A percentile compares a stretch with the other conserved stretches of the same genome.
Conservation (phyloP, 2,797 vertebrate species). For the Anomalospiza imberbis region DNA sequence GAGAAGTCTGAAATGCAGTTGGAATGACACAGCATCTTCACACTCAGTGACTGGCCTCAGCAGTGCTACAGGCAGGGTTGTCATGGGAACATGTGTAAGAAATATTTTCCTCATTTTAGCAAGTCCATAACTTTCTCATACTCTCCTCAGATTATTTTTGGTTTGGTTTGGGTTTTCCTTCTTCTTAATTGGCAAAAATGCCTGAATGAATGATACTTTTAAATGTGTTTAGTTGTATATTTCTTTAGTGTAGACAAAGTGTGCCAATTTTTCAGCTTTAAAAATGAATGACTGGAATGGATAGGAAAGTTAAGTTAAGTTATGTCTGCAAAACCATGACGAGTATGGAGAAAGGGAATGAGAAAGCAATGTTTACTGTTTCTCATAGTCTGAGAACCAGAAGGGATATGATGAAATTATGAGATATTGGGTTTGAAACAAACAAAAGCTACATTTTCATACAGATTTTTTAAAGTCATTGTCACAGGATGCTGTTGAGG, state of each 20-base stretch:
- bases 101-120: neutral
- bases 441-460: neutral
- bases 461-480: neutral
- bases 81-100: constrained; percentile 43
- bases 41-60: neutral
- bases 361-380: neutral
- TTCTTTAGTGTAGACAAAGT: neutral
- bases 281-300: neutral
- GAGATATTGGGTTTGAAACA: neutral
- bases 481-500: neutral
- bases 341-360: neutral
- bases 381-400: neutral
- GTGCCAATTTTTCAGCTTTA: neutral
- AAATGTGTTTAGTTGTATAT: neutral
- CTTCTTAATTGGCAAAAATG: neutral
- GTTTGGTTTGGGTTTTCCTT: neutral
- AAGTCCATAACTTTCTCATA: neutral
- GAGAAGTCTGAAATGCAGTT: neutral
- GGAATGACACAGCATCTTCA: constrained; percentile 54
- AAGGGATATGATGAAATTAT: neutral
- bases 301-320: neutral
- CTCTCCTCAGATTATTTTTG: neutral
- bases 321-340: neutral
- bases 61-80: constrained; percentile 32
- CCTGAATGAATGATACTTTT: neutral